Percentiles rank a stretch among this genome's conserved stretches.
These are phyloP conservation scores for Beris morrisii DNA, from an alignment of 2,888 invertebrate genomes.

Conservation along the genomic window DNA sequence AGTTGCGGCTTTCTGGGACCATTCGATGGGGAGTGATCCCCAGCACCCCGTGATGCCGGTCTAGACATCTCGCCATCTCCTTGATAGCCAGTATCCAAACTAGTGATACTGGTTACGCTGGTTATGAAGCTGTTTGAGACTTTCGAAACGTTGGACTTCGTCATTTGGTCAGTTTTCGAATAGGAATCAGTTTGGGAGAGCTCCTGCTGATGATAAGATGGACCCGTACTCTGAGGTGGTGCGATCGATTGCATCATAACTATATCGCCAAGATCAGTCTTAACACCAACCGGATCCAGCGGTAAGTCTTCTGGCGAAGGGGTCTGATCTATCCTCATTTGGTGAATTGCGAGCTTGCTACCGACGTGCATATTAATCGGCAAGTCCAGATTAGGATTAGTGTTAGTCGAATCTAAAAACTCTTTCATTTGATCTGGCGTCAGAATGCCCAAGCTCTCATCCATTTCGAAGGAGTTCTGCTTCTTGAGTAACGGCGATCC, in stretches of 20 bases:
- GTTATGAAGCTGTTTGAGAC: slow-evolving; percentile 78
- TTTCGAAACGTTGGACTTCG: slow-evolving; percentile 66
- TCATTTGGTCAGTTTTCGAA: slow-evolving; percentile 61
- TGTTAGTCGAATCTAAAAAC: slow-evolving; percentile 64
- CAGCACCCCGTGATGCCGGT: slow-evolving; percentile 72
- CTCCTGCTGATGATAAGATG: slow-evolving; percentile 53
- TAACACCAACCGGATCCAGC: slow-evolving; percentile 71
- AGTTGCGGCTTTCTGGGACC: slow-evolving; percentile 54
- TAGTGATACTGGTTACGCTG: slow-evolving; percentile 87
- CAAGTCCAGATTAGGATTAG: slow-evolving; percentile 63
- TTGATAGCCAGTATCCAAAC: slow-evolving; percentile 91
- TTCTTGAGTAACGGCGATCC: slow-evolving; percentile 56
- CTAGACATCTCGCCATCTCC: slow-evolving; percentile 89
- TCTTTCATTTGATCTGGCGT: slow-evolving; percentile 89
- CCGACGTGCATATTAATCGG: slow-evolving; percentile 59
- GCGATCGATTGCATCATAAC: slow-evolving; percentile 46
- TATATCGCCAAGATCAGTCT: slow-evolving; percentile 62
- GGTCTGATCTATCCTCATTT: slow-evolving; percentile 70
- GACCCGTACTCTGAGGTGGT: slow-evolving; percentile 31
- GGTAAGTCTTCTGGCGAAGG: slow-evolving; percentile 85
- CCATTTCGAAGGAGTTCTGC: slow-evolving; percentile 77
- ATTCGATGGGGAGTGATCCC: slow-evolving; percentile 70
- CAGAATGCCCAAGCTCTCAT: slow-evolving; percentile 83
- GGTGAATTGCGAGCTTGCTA: slow-evolving; percentile 50
- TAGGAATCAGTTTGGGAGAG: slow-evolving; percentile 61